Percentiles rank a stretch among this genome's conserved stretches.
Evolutionary conservation across 2,888 invertebrate species (phyloP).

Genomic region (Netelia fuscicornis): DNA sequence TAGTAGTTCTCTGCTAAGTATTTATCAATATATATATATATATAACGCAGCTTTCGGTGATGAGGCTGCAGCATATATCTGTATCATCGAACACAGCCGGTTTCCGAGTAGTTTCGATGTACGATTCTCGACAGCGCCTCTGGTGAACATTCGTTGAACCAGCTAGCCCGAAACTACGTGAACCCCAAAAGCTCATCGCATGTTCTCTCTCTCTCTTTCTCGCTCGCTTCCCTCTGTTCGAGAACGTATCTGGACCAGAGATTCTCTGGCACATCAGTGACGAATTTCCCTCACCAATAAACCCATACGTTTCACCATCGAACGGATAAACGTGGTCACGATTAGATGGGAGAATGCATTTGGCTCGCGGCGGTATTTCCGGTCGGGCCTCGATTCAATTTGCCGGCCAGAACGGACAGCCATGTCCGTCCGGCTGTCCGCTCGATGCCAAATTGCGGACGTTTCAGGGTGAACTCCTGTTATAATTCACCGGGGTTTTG

Average conservation of each 20-base stretch:
- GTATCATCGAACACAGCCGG: slow-evolving; percentile 22
- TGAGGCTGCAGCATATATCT: neutral
- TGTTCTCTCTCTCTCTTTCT: slow-evolving; percentile 11
- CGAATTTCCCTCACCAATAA: slow-evolving; percentile 64
- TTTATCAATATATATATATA: neutral
- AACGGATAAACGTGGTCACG: slow-evolving; percentile 75
- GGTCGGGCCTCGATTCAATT: slow-evolving; percentile 78
- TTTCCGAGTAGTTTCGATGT: slow-evolving; percentile 27
- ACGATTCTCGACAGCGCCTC: slow-evolving; percentile 19
- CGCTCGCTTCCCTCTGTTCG: slow-evolving; percentile 1
- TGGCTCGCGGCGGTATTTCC: slow-evolving; percentile 75
- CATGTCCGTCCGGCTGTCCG: slow-evolving; percentile 60
- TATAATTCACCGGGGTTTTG: slow-evolving; percentile 27
- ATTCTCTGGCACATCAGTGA: slow-evolving; percentile 48
- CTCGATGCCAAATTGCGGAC: slow-evolving; percentile 45
- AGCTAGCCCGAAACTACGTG: slow-evolving; percentile 6
- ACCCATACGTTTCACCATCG: slow-evolving; percentile 63
- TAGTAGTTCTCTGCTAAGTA: neutral
- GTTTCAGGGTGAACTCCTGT: slow-evolving; percentile 26
- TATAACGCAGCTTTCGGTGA: neutral
- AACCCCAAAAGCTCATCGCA: slow-evolving; percentile 11
- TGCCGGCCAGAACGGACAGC: slow-evolving; percentile 72
- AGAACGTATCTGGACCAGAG: neutral
- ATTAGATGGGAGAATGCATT: slow-evolving; percentile 77
- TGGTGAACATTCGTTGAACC: slow-evolving; percentile 39